phyloP scores from a whole-genome alignment of 1,140 invertebrate genomes.

The Anadara kagoshimensis region DNA sequence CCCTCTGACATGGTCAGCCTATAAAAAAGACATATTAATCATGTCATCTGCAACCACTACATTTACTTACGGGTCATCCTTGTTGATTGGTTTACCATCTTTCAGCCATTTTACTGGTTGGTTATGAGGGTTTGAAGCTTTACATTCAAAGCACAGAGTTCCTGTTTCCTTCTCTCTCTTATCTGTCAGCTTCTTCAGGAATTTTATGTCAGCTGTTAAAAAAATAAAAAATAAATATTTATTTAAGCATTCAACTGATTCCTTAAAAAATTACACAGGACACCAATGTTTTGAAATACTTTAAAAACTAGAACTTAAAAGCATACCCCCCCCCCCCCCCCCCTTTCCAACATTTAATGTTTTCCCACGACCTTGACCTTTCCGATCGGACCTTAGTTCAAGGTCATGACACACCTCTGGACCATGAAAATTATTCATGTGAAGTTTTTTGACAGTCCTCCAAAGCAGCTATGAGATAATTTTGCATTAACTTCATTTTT shows the following conservation, averaged over 20 bases:
- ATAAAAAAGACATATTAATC: not conserved
- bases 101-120: constrained; percentile 95
- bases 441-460: too few relatives aligned
- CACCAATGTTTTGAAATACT: too few relatives aligned
- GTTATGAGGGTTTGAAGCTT: constrained; percentile 93
- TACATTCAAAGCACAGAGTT: constrained; percentile 90
- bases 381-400: too few relatives aligned
- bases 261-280: too few relatives aligned
- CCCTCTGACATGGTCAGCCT: not conserved
- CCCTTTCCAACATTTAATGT: too few relatives aligned
- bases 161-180: constrained; percentile 92
- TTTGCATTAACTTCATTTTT: too few relatives aligned
- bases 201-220: constrained; percentile 89
- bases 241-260: not conserved
- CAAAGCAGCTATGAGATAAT: too few relatives aligned
- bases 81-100: constrained; percentile 82
- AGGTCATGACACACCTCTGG: too few relatives aligned
- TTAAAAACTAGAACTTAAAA: too few relatives aligned
- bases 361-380: too few relatives aligned
- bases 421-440: too few relatives aligned
- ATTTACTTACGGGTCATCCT: constrained; percentile 50
- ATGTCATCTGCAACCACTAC: not conserved
- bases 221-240: constrained; percentile 8
- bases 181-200: constrained; percentile 97
- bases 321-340: too few relatives aligned